Evolutionary conservation across 2,113 vertebrate species (phyloP), one percentile per base, ranked within the genome.

Genomic region (Neolamprologus kungweensis): DNA sequence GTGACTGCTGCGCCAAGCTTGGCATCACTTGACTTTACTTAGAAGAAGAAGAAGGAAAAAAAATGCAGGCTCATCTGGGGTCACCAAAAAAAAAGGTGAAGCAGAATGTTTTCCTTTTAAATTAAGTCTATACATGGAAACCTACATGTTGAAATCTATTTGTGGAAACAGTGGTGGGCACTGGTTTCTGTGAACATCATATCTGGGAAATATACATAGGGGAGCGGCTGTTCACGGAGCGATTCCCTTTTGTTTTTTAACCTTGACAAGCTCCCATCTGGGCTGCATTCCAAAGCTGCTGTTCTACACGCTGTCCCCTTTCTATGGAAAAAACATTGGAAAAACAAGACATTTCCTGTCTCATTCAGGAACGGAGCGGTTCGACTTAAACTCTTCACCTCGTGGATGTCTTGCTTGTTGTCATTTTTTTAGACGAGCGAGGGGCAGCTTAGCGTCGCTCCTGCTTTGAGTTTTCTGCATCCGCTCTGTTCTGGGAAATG

Each of bases 231-330:
- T 26, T 42, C 21, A 5, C 1, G 11, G 82, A 73, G 88, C 87
- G 73, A 11, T 81, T 33, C 82, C 68, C 65, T 81, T 88, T 79
- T 85, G 57, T 85, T 93, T 91, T 92, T 81, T 50, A 68, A 60
- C 87, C 84, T 92, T 85, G 87, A 91, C 47, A 31, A 89, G 68
- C 83, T 83, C 83, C 81, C 17, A 17, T 65, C 80, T 85, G 83
- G 93, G 90, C 93, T 58, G 13, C 73, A 51, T 51, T 78, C 73
- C 73, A 78, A 78, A 50, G 73, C 73, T 78, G 73, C 73, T 78
- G 88, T 75, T 82, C 83, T 58, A 5, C 89, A 37, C 28, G 8
- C 55, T 21, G 37, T 19, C 47, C 47, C 16, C 81, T 81, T 63
- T 80, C 45, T 82, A 87, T 88, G 83, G 85, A 89, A 90, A 81